Conservation (phyloP, 2,113 vertebrate genomes). For the Myotis davidii region DNA sequence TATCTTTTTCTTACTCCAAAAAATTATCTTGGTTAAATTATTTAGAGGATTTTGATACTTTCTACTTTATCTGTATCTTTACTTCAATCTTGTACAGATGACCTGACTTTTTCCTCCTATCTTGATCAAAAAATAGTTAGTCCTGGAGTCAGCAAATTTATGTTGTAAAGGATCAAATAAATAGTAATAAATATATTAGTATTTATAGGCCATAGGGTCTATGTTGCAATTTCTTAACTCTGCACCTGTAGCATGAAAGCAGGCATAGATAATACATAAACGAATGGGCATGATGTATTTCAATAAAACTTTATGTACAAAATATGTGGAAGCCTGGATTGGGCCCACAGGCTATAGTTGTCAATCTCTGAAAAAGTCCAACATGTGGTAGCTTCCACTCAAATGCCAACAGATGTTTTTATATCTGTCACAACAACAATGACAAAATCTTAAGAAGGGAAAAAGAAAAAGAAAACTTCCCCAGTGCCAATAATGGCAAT, state of each 20-base stretch:
- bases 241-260: not conserved
- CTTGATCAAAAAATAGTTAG: not conserved
- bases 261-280: not conserved
- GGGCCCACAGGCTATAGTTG: not conserved
- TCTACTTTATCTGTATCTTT: not conserved
- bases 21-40: not conserved
- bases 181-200: not conserved
- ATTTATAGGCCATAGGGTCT: not conserved
- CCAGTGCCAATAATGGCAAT: not conserved
- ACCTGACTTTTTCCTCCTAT: not conserved
- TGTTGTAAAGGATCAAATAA: not conserved
- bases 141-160: not conserved
- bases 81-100: not conserved
- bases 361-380: not conserved
- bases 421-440: not conserved
- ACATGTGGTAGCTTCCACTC: not conserved
- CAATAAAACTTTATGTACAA: not conserved
- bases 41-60: not conserved
- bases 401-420: not conserved
- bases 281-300: not conserved
- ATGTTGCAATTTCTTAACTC: not conserved
- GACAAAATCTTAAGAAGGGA: not conserved
- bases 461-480: not conserved
- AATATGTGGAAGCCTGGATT: not conserved
- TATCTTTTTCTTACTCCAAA: not conserved